A percentile compares a stretch with the other conserved stretches of the same genome.
Conservation (phyloP, 2,113 vertebrate species). For the Xiphias gladius region DNA sequence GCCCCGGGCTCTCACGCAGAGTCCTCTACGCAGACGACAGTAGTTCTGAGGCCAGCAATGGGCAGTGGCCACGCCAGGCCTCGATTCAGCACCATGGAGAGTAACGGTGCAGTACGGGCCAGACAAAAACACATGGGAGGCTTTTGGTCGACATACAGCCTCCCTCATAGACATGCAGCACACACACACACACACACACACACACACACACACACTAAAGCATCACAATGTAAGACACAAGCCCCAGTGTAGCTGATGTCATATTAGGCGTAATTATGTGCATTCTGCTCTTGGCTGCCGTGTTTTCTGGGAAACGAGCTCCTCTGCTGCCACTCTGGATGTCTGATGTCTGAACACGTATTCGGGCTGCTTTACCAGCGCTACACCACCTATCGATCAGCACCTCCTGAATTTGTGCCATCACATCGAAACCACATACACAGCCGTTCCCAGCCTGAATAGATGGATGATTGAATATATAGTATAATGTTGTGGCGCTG, state of each 20-base stretch:
- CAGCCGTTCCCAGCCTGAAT: slow-evolving; percentile 37
- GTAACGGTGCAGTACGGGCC: slow-evolving; percentile 75
- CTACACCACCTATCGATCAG: slow-evolving; percentile 73
- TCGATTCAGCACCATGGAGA: slow-evolving; percentile 79
- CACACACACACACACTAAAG: slow-evolving; percentile 9
- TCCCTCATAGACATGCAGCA: slow-evolving; percentile 29
- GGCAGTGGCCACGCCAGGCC: slow-evolving; percentile 76
- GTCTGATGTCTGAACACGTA: slow-evolving; percentile 71
- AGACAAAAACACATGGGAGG: slow-evolving; percentile 54
- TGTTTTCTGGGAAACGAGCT: slow-evolving; percentile 28
- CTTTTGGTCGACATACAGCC: slow-evolving; percentile 42
- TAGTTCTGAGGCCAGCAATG: slow-evolving; percentile 47
- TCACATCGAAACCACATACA: slow-evolving; percentile 51
- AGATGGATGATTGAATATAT: slow-evolving; percentile 57
- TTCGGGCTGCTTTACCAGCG: slow-evolving; percentile 52
- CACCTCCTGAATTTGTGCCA: slow-evolving; percentile 67
- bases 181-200: slow-evolving; percentile 22
- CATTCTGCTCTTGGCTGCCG: slow-evolving; percentile 21
- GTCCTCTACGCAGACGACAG: slow-evolving; percentile 47
- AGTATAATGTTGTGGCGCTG: slow-evolving; percentile 44
- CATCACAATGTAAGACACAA: slow-evolving; percentile 44
- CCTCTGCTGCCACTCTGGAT: slow-evolving; percentile 49
- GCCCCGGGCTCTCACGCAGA: slow-evolving; percentile 39
- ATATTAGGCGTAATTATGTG: slow-evolving; percentile 7
- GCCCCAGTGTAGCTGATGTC: neutral